phyloP scores from a whole-genome alignment of 2,888 invertebrate species.

The Drosophila monieri region DNA sequence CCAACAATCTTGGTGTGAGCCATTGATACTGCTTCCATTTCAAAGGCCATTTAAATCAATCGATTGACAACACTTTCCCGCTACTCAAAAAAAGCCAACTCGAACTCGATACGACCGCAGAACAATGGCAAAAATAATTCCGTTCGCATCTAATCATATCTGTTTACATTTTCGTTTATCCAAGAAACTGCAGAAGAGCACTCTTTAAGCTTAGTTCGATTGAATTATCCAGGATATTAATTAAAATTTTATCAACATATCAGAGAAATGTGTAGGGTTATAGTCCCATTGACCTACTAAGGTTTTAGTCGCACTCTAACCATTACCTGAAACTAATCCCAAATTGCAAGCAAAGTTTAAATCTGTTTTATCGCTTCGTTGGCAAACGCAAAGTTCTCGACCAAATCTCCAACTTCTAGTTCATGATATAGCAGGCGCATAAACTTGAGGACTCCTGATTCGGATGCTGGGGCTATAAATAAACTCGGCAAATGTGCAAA shows the following conservation, averaged over 20 bases:
- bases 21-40: slow-evolving; percentile 30
- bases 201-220: slow-evolving; percentile 24
- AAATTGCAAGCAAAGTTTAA: slow-evolving; percentile 7
- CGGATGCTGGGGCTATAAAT: slow-evolving; percentile 58
- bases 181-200: slow-evolving; percentile 28
- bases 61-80: slow-evolving; percentile 47
- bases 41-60: slow-evolving; percentile 56
- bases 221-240: background rate
- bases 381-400: background rate
- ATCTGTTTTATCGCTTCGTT: slow-evolving; percentile 9
- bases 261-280: too few species aligned
- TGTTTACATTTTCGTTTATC: slow-evolving; percentile 40
- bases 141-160: slow-evolving; percentile 67
- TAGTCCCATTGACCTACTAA: background rate
- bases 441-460: slow-evolving; percentile 18
- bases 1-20: background rate
- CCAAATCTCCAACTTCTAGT: slow-evolving; percentile 14
- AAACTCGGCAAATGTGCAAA: slow-evolving; percentile 70
- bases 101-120: slow-evolving; percentile 28
- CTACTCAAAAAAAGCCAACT: slow-evolving; percentile 6
- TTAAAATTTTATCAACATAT: background rate
- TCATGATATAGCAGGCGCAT: slow-evolving; percentile 32
- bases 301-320: background rate
- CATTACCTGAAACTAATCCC: background rate
- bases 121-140: slow-evolving; percentile 55